A percentile compares a stretch with the other conserved stretches of the same genome.
Evolutionary conservation across 64 coral and sea anemone genomes (phyloP).

Genomic region (Montipora efflorescens): DNA sequence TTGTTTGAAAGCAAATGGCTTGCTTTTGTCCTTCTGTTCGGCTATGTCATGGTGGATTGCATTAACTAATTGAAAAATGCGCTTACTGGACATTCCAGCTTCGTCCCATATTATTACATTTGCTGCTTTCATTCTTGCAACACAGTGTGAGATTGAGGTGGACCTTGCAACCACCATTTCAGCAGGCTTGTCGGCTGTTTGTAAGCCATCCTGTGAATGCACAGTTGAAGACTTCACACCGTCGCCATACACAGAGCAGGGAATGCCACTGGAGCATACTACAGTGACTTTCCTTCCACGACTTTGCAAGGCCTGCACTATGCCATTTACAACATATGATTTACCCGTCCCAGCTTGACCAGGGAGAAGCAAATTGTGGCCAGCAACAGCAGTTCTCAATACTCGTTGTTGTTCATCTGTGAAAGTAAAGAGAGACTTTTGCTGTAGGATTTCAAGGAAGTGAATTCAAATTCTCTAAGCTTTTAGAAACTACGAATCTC

Average conservation of each 20-base stretch:
- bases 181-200: slow-evolving; percentile 14
- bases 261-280: slow-evolving; percentile 49
- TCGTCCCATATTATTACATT: too few relatives aligned
- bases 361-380: slow-evolving; percentile 27
- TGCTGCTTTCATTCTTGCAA: too few relatives aligned
- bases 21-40: too few relatives aligned
- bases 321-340: background rate
- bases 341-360: slow-evolving; percentile 42
- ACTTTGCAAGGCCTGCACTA: background rate
- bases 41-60: too few relatives aligned
- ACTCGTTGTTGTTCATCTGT: slow-evolving; percentile 13
- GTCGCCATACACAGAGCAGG: slow-evolving; percentile 1
- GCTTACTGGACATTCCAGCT: too few relatives aligned
- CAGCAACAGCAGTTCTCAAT: background rate
- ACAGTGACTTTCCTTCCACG: background rate
- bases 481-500: too few relatives aligned
- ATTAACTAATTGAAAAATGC: too few relatives aligned
- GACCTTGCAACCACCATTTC: background rate
- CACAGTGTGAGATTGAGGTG: background rate
- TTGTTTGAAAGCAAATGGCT: too few relatives aligned
- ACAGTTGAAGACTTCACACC: background rate
- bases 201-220: slow-evolving; percentile 27
- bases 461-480: too few relatives aligned
- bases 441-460: too few relatives aligned
- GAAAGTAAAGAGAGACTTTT: background rate